Percentiles rank a stretch among this genome's conserved stretches.
Conservation (phyloP, 92 coral and sea anemone species). For the Bergia puertoricense region DNA sequence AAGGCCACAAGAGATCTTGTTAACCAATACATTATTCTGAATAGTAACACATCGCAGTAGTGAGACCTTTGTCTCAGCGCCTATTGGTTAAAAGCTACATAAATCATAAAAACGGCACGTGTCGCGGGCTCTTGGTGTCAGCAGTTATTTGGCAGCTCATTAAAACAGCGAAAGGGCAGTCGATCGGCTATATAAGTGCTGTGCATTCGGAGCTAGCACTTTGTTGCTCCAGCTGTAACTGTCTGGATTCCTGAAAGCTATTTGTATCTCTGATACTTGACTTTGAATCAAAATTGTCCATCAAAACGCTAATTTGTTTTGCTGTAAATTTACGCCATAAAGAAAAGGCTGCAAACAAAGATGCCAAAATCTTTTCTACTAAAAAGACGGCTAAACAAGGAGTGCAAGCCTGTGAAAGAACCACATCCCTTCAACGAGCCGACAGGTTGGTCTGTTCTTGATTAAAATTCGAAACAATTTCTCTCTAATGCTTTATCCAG, state of each 20-base stretch:
- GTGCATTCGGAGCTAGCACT: background rate
- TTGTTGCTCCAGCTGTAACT: constrained; percentile 7
- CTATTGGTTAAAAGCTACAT: constrained; percentile 22
- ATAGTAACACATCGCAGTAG: constrained; percentile 29
- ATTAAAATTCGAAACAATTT: background rate
- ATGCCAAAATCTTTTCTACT: constrained; percentile 86
- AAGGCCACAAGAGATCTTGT: constrained; percentile 12
- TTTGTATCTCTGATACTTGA: background rate
- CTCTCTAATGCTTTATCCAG: background rate
- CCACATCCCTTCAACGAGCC: background rate
- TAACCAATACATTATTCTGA: constrained; percentile 37
- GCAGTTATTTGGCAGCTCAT: constrained; percentile 51
- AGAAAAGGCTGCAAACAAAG: background rate
- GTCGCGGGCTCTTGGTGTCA: constrained; percentile 8
- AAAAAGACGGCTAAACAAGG: constrained; percentile 59
- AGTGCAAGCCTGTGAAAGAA: constrained; percentile 28
- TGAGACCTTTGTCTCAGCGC: constrained; percentile 5
- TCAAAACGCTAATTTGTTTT: background rate
- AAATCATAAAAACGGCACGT: constrained; percentile 7
- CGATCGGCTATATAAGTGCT: constrained; percentile 41
- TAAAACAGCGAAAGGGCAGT: constrained; percentile 62
- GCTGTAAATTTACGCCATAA: background rate
- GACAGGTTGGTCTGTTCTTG: constrained; percentile 10
- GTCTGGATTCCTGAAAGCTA: background rate
- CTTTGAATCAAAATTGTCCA: background rate